Percentiles rank a stretch among this genome's conserved stretches.
Conservation (phyloP, 2,888 invertebrate genomes). For the Caradrina kadenii region DNA sequence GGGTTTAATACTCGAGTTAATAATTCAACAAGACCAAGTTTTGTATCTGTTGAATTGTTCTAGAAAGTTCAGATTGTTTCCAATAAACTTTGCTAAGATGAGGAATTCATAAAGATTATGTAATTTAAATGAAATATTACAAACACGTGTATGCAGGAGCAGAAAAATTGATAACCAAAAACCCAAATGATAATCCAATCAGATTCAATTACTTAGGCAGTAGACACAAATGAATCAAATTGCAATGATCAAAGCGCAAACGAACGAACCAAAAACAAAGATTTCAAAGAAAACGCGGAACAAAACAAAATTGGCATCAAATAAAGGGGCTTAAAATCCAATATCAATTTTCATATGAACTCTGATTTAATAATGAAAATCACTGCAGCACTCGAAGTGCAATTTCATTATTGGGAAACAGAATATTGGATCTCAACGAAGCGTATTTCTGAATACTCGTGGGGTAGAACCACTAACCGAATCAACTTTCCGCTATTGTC, state of each 20-base stretch:
- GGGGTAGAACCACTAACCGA: conserved; percentile 79
- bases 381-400: conserved; percentile 85
- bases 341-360: conserved; percentile 74
- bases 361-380: conserved; percentile 86
- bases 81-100: background rate
- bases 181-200: conserved; percentile 16
- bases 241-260: conserved; percentile 24
- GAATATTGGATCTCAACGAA: conserved; percentile 84
- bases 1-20: conserved; percentile 63
- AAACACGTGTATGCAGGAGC: background rate
- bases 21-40: conserved; percentile 34
- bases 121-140: background rate
- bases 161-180: background rate
- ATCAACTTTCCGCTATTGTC: conserved; percentile 77
- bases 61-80: background rate
- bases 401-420: conserved; percentile 85
- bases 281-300: conserved; percentile 28
- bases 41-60: conserved; percentile 15
- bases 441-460: conserved; percentile 78
- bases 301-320: conserved; percentile 50
- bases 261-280: conserved; percentile 35
- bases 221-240: conserved; percentile 34
- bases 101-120: background rate
- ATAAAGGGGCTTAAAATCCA: conserved; percentile 65
- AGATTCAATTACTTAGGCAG: conserved; percentile 21